Evolutionary conservation across 1,140 invertebrate genomes (phyloP).

Genomic region (Drosophila varians): DNA sequence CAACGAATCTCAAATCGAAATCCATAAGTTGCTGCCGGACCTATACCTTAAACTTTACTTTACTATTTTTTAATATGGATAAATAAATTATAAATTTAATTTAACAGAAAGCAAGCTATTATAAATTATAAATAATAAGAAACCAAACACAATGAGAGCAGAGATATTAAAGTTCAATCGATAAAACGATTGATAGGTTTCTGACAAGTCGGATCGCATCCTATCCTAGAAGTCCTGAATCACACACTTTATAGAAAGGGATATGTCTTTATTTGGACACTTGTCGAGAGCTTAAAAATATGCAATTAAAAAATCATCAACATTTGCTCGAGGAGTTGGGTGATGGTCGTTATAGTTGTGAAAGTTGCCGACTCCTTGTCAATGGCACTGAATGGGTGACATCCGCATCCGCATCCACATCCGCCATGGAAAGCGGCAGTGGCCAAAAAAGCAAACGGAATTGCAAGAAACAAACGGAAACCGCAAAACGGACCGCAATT

Average conservation of each 20-base stretch:
- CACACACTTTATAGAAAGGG: too few species aligned
- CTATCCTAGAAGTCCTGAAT: too few species aligned
- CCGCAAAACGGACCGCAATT: conserved; percentile 78
- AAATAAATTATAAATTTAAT: too few species aligned
- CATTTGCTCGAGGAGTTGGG: conserved; percentile 36
- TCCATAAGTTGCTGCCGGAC: conserved; percentile 2
- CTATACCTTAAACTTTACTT: too few species aligned
- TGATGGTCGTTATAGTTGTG: conserved; percentile 37
- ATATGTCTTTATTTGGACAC: too few species aligned
- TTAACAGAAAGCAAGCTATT: too few species aligned
- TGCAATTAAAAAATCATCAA: conserved; percentile 79
- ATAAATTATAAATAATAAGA: too few species aligned
- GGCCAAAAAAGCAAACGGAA: conserved; percentile 63
- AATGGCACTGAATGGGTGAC: conserved; percentile 52
- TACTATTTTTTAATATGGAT: too few species aligned
- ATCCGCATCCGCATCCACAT: conserved; percentile 29
- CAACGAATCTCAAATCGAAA: neutral
- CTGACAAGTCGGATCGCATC: too few species aligned
- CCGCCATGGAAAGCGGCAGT: conserved; percentile 19
- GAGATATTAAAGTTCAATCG: too few species aligned
- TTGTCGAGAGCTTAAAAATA: neutral
- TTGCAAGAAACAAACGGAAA: conserved; percentile 78
- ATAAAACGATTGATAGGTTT: too few species aligned
- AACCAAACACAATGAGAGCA: too few species aligned
- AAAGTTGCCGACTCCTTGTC: conserved; percentile 47